Evolutionary conservation across 2,888 invertebrate species (phyloP), one percentile per base, ranked within the genome.

Genomic region (Xanthorhoe spadicearia): DNA sequence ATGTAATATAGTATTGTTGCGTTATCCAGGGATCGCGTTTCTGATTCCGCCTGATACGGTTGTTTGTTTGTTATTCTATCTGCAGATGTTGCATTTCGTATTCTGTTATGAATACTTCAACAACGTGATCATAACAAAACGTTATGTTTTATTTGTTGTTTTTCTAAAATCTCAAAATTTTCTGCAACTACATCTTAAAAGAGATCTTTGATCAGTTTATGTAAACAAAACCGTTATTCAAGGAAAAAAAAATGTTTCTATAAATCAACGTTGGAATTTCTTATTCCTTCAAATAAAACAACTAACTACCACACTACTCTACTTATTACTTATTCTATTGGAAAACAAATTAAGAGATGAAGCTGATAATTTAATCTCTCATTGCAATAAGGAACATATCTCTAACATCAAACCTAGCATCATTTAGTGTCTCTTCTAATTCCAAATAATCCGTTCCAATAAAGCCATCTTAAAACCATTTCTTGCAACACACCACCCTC

Each of bases 1-100:
- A 92, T 84, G 91, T 79, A 87, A 91, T 92, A 90, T 83, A 78
- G 81, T 73, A 88, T 90, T 90, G 90, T 89, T 77, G 77, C 72
- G 74, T 81, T 81, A 83, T 83, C 82, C 79, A 65, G 68, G 79
- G 78, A 83, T 85, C 84, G 77, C 79, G 81, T 90, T 85, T 85
- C 88, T 86, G 81, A 85, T 86, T 83, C 75, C 61, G 49, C 15
- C 53, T 61, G 64, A 68, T 67, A 75, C 50, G 67, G 56, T 68
- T 71, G 70, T 73, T 61, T 79, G 74, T 73, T 74, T 68, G 64
- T n/a, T 52, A 59, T 62, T 55, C 64, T 49, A 61, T 60, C 65
- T 53, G 61, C 66, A 66, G 69, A 69, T 69, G 66, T 66, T 68
- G 38, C 57, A 19, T 53, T 61, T 52, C 19, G 43, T 10, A 51